These are phyloP conservation scores for Denticeps clupeoides DNA, from an alignment of 2,797 vertebrate species.

Conservation along the genomic window DNA sequence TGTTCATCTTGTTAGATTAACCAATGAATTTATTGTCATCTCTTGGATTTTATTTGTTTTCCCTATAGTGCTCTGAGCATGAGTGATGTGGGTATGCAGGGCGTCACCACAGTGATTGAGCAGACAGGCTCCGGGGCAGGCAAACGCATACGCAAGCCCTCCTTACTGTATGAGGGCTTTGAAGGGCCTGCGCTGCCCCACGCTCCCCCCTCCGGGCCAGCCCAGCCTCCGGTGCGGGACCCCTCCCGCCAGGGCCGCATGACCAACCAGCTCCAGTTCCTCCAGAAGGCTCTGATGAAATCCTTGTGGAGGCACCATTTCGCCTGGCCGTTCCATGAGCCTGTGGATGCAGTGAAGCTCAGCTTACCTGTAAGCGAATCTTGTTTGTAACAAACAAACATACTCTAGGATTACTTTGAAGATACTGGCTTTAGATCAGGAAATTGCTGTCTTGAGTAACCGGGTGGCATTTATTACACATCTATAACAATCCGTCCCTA, in stretches of 20 bases:
- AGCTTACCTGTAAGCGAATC: slow-evolving; percentile 76
- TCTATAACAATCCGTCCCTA: slow-evolving; percentile 27
- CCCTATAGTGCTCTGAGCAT: slow-evolving; percentile 53
- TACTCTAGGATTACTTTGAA: not conserved
- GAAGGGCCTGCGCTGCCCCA: slow-evolving; percentile 78
- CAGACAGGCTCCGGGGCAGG: slow-evolving; percentile 61
- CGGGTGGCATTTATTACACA: no score
- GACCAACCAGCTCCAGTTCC: slow-evolving; percentile 87
- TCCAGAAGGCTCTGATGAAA: slow-evolving; percentile 84
- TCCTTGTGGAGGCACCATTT: slow-evolving; percentile 91
- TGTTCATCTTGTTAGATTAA: no score
- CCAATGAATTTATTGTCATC: no score
- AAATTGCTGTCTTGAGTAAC: no score
- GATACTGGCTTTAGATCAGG: no score
- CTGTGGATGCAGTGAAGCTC: slow-evolving; percentile 77
- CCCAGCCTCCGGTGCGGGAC: slow-evolving; percentile 66
- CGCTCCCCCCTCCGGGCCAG: slow-evolving; percentile 46
- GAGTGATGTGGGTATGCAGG: slow-evolving; percentile 43
- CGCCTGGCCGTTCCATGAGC: slow-evolving; percentile 89
- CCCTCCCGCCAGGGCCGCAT: slow-evolving; percentile 69
- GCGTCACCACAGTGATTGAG: slow-evolving; percentile 48
- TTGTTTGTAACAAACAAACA: no score
- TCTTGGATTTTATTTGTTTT: not conserved
- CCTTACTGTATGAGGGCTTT: slow-evolving; percentile 86
- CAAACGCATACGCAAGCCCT: slow-evolving; percentile 88